Conservation (phyloP, 2,888 invertebrate genomes). For the Drosophila limbata region DNA sequence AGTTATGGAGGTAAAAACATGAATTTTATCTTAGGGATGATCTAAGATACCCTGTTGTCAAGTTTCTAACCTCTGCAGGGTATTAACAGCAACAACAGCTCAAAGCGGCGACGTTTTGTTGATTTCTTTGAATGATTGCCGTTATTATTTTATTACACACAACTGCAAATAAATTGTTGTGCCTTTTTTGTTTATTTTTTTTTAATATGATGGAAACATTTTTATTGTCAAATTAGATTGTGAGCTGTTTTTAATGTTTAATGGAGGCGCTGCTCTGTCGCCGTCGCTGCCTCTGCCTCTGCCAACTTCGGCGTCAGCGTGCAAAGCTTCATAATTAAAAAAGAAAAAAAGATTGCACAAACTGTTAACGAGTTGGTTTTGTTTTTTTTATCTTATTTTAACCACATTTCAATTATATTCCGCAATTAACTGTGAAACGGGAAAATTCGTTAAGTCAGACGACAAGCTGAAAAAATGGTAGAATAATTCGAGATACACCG, state of each 20-base stretch:
- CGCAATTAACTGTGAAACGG: constrained; percentile 22
- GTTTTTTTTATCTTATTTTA: constrained; percentile 4
- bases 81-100: constrained; percentile 16
- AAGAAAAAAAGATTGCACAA: constrained; percentile 26
- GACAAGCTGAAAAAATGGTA: not conserved
- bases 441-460: constrained; percentile 1
- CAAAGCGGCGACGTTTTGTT: constrained; percentile 25
- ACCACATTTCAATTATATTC: constrained; percentile 24
- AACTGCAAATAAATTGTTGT: constrained; percentile 40
- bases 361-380: constrained; percentile 15
- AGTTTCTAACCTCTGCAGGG: constrained; percentile 1
- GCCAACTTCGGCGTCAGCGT: constrained; percentile 1
- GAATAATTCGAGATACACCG: not conserved
- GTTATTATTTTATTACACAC: constrained; percentile 66
- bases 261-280: constrained; percentile 28
- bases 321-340: constrained; percentile 15
- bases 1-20: no score
- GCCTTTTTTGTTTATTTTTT: constrained; percentile 17
- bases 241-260: constrained; percentile 44
- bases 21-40: no score
- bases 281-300: constrained; percentile 8
- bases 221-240: constrained; percentile 59
- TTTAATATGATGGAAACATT: constrained; percentile 17
- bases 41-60: no score
- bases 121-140: constrained; percentile 57